phyloP scores from a whole-genome alignment of 1,140 invertebrate genomes.

The Vanessa atalanta region DNA sequence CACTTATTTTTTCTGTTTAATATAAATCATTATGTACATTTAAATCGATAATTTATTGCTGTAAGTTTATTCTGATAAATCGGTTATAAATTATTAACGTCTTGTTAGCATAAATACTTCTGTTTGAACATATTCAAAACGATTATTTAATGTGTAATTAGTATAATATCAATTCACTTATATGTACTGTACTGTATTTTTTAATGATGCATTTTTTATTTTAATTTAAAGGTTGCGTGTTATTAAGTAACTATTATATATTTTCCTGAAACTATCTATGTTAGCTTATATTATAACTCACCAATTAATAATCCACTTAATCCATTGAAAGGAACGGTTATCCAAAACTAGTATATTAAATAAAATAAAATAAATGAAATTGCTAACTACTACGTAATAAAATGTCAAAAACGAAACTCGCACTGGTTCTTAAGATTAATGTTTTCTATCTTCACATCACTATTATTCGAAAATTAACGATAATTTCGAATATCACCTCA shows the following conservation, averaged over 20 bases:
- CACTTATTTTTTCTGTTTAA: slow-evolving; percentile 11
- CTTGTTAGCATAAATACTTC: slow-evolving; percentile 1
- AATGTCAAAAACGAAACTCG: slow-evolving; percentile 38
- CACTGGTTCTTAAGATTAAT: slow-evolving; percentile 24
- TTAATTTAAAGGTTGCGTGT: neutral
- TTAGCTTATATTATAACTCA: slow-evolving; percentile 28
- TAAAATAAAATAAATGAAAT: slow-evolving; percentile 18
- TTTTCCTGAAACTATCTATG: neutral
- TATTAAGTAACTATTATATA: neutral
- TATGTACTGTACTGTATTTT: neutral
- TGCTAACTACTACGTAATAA: slow-evolving; percentile 14
- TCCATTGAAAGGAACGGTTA: slow-evolving; percentile 20
- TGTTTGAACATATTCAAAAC: neutral
- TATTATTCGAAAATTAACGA: slow-evolving; percentile 33
- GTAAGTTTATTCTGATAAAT: neutral
- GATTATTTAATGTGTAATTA: neutral
- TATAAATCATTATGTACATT: neutral
- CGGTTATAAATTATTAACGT: neutral
- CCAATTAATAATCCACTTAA: slow-evolving; percentile 36
- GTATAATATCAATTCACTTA: neutral
- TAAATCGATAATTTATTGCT: neutral
- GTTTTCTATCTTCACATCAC: slow-evolving; percentile 50
- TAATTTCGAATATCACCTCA: slow-evolving; percentile 62
- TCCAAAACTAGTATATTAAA: slow-evolving; percentile 11
- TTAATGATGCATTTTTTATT: neutral